A percentile compares a stretch with the other conserved stretches of the same genome.
Evolutionary conservation across 2,797 vertebrate species (phyloP).

Genomic region (Danio albolineatus): DNA sequence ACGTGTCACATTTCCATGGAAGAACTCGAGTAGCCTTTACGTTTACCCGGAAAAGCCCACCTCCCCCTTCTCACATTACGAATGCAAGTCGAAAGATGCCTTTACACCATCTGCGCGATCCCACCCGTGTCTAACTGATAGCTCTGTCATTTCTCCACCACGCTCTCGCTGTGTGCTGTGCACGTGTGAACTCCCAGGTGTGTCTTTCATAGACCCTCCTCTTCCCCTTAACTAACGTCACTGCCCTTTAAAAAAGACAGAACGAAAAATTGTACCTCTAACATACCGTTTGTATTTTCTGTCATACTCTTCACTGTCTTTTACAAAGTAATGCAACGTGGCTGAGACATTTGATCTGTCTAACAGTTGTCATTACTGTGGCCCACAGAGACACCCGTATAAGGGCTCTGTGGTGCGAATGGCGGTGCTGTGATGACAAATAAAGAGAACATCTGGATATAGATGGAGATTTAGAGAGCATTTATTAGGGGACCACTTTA

Average conservation of each 20-base stretch:
- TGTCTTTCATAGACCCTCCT: constrained; percentile 16
- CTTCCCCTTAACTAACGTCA: constrained; percentile 25
- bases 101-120: background rate
- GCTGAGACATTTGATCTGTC: constrained; percentile 15
- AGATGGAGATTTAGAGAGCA: background rate
- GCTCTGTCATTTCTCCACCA: constrained; percentile 41
- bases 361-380: constrained; percentile 19
- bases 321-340: constrained; percentile 12
- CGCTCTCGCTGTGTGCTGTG: constrained; percentile 24
- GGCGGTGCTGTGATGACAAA: constrained; percentile 3
- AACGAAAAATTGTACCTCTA: background rate
- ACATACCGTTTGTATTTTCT: constrained; percentile 10
- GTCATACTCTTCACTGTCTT: background rate
- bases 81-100: constrained; percentile 43
- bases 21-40: constrained; percentile 31
- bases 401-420: constrained; percentile 9
- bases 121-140: constrained; percentile 31
- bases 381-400: constrained; percentile 19
- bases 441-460: constrained; percentile 5
- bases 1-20: constrained; percentile 47
- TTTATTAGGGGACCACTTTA: too few species aligned
- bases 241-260: background rate
- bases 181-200: constrained; percentile 49
- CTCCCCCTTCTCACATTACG: constrained; percentile 34
- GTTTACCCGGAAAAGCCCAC: constrained; percentile 46